Evolutionary conservation across 1,140 invertebrate species (phyloP).

Genomic region (Hypothenemus hampei): DNA sequence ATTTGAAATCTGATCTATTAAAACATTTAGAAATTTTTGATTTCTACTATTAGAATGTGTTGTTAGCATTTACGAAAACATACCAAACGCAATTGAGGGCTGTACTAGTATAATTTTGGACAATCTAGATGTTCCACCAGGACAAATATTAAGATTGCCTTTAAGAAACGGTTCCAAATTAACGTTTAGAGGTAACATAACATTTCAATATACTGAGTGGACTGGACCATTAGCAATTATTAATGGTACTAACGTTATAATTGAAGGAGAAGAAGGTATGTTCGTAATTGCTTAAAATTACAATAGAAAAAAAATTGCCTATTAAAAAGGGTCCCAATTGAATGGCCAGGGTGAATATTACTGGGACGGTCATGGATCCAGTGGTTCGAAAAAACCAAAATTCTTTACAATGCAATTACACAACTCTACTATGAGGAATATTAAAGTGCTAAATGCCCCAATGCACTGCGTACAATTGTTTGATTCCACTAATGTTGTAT

Average conservation of each 20-base stretch:
- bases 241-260: conserved; percentile 5
- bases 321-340: background rate
- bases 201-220: conserved; percentile 9
- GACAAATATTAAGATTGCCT: conserved; percentile 18
- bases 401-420: conserved; percentile 12
- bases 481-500: conserved; percentile 13
- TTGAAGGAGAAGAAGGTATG: conserved; percentile 12
- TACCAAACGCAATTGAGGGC: background rate
- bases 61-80: background rate
- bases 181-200: conserved; percentile 10
- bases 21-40: too few relatives aligned
- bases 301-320: background rate
- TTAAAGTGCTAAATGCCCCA: conserved; percentile 16
- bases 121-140: conserved; percentile 11
- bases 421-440: conserved; percentile 6
- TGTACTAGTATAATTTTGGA: conserved; percentile 8
- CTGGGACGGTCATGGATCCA: conserved; percentile 18
- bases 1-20: too few relatives aligned
- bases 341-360: conserved; percentile 20
- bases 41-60: conserved; percentile 4
- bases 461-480: conserved; percentile 14
- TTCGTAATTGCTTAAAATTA: background rate
- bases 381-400: conserved; percentile 11
- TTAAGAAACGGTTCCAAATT: conserved; percentile 3
- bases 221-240: conserved; percentile 15